Evolutionary conservation across 2,797 vertebrate genomes (phyloP).

Genomic region (Pachyuromys duprasi): DNA sequence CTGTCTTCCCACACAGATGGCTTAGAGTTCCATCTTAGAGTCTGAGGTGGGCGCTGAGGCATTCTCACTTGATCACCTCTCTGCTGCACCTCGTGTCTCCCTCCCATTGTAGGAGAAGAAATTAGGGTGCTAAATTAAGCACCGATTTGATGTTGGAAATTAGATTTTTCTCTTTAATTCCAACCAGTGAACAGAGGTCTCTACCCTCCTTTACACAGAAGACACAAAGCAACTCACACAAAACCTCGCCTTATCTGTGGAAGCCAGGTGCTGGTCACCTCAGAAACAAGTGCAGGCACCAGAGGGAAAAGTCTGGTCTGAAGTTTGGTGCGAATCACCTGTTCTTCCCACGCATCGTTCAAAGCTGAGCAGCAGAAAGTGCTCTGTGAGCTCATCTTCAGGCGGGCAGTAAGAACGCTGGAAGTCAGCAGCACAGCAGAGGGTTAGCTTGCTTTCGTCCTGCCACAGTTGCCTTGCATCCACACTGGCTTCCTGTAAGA

Average conservation of each 20-base stretch:
- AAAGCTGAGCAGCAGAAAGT: conserved; percentile 43
- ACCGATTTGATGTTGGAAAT: conserved; percentile 61
- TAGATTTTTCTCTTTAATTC: conserved; percentile 46
- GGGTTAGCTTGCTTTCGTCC: background rate
- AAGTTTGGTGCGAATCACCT: conserved; percentile 23
- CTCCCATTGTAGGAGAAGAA: background rate
- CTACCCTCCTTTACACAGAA: background rate
- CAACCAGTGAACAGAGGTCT: conserved; percentile 27
- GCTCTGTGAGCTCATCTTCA: conserved; percentile 26
- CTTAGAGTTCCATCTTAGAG: background rate
- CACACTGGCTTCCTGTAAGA: background rate
- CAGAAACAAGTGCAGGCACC: background rate
- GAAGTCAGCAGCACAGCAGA: background rate
- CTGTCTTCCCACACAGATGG: background rate
- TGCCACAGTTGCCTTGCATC: background rate
- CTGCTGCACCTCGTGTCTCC: background rate
- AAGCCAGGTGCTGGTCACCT: conserved; percentile 4
- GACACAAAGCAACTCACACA: background rate
- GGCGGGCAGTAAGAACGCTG: background rate
- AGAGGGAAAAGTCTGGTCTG: background rate
- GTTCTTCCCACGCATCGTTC: conserved; percentile 12
- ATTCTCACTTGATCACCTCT: background rate
- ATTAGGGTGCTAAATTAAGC: conserved; percentile 40
- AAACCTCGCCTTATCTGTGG: conserved; percentile 34
- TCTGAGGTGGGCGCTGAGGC: background rate